Base-by-base conservation (phyloP, 2,888 invertebrate genomes). In the Drosophila neonasuta region DNA sequence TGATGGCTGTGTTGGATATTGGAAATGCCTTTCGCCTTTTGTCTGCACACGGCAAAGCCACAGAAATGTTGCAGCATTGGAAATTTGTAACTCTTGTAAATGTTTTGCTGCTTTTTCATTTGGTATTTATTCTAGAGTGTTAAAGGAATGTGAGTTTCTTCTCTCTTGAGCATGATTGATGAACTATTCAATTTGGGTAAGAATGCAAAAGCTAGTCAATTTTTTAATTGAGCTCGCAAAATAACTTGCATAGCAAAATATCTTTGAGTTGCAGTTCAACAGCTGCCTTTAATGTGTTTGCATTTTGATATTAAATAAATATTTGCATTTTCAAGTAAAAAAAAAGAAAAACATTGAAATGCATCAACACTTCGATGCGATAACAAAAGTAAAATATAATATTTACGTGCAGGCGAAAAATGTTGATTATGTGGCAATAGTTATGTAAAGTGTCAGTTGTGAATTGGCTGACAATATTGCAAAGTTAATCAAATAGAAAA, bases 111-210 rank as follows among this genome's bases (percentile, higher is more conserved):
- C 41, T 46, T 74, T 59, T 56, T 30, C 51, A 68, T 73, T 61
- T 46, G 20, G 34, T 32, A 49, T 57, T 64, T 64, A 36, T 34
- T 41, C 13, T 65, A 24, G 6, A 24, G 29, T 15, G 46, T 6
- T 0, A 20, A 13, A 39, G 10, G 30, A 0, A 41, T 15, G 24
- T 4, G 24, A 5, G 24, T 24, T 24, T 24, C 24, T 24, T 6
- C 30, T n/a, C 2, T 6, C 36, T 39, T 15, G n/a, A 10, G 8
- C 29, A 68, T 84, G 79, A 84, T 79, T 84, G 81, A 79, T 84
- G 79, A 81, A 64, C 68, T 68, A 34, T 55, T 56, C 45, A 58
- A 57, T 49, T 49, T 48, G 46, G 29, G 11, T 48, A 30, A n/a
- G 57, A 58, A 41, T 69, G 56, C 29, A 36, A 20, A 55, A 50